A percentile compares a stretch with the other conserved stretches of the same genome.
Conservation (phyloP, 2,797 vertebrate species). For the Schizothorax lantsangensis region DNA sequence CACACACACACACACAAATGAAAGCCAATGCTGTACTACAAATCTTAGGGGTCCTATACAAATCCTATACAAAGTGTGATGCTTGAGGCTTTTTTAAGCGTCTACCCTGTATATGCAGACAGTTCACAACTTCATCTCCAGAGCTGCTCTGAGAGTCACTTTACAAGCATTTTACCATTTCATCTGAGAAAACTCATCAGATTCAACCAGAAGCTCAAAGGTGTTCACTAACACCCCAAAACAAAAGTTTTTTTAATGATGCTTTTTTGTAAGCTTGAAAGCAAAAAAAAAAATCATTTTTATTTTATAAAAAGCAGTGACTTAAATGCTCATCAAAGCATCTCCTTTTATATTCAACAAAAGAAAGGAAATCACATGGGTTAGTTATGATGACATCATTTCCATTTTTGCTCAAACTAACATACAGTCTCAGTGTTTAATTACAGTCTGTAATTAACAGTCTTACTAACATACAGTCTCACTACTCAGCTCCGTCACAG, state of each 20-base stretch:
- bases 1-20: conserved; percentile 1
- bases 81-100: not conserved
- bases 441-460: not conserved
- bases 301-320: not conserved
- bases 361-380: not conserved
- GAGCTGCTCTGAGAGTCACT: not conserved
- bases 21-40: not conserved
- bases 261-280: not conserved
- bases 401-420: not conserved
- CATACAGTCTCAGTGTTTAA: not conserved
- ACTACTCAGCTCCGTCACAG: not conserved
- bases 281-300: not conserved
- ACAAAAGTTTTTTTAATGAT: not conserved
- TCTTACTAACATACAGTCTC: not conserved
- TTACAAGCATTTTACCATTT: not conserved
- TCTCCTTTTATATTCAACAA: not conserved
- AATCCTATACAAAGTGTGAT: not conserved
- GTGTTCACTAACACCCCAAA: not conserved
- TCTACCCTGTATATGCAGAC: not conserved
- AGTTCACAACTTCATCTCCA: not conserved
- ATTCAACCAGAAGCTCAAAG: not conserved
- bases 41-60: not conserved
- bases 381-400: not conserved
- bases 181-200: not conserved
- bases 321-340: not conserved